Conservation (phyloP, 2,113 vertebrate genomes). For the Heteronetta atricapilla region DNA sequence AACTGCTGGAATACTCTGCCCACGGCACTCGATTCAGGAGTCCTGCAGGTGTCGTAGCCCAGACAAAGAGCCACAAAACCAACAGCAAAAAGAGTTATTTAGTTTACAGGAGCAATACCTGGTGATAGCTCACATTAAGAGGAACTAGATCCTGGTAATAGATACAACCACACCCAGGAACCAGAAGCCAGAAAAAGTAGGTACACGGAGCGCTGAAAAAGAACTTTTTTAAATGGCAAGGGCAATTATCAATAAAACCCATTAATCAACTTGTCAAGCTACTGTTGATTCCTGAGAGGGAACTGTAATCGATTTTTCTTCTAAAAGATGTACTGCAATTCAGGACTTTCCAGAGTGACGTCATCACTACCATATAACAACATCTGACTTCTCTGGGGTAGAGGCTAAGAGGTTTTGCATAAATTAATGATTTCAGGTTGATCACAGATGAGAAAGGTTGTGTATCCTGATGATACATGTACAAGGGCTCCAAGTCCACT, state of each 20-base stretch:
- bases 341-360: not conserved
- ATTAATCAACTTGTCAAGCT: not conserved
- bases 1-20: not conserved
- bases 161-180: not conserved
- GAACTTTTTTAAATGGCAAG: not conserved
- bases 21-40: not conserved
- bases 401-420: not conserved
- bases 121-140: not conserved
- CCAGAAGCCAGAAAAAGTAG: not conserved
- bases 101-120: not conserved
- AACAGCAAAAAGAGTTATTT: not conserved
- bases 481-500: not conserved
- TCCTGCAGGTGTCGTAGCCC: not conserved
- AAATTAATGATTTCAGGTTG: not conserved
- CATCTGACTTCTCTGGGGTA: not conserved
- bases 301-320: not conserved
- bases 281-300: not conserved
- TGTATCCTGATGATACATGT: not conserved
- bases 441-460: not conserved
- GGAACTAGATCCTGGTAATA: not conserved
- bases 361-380: not conserved
- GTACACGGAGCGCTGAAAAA: not conserved
- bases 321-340: not conserved
- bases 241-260: not conserved
- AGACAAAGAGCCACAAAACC: not conserved